Evolutionary conservation across 2,113 vertebrate species (phyloP), one percentile per base, ranked within the genome.

Genomic region (Oreocharis arfaki): DNA sequence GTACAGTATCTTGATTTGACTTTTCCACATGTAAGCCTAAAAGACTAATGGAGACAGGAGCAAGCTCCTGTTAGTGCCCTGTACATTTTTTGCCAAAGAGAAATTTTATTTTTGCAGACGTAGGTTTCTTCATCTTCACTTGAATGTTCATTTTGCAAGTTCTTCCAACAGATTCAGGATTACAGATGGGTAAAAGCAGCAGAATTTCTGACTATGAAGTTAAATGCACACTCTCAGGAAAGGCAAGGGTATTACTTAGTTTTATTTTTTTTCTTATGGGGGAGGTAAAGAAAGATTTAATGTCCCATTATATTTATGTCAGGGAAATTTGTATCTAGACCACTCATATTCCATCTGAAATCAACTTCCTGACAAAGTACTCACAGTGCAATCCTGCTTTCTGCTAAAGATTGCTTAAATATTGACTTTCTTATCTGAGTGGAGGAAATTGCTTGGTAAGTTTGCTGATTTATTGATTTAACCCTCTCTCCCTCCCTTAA

Each of bases 151-250:
- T 95, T 95, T 93, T 89, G 7, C 47, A 83, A 78, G 52, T 89
- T 90, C 68, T 93, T 65, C 60, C 49, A 70, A 84, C n/a, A 87
- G 46, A 74, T 67, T 94, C 84, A 83, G 52, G 70, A 41, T 86
- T 93, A 47, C 60, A 81, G 71, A 33, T 84, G 81, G 42, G 64
- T 90, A 49, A 80, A 89, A 88, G 76, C 90, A 95, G 71, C 52
- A 79, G 91, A 57, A 35, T 77, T 93, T 56, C 78, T 90, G 84
- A 64, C 56, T 67, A 13, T 24, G 68, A 86, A 90, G 75, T 47
- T 44, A 84, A 89, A 75, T 8, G 6, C 59, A 26, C 76, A 68
- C 82, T 37, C 77, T 98, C 82, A 94, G 96, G 95, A 96, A 92
- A 78, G 65, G 47, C 79, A 96, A 89, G 86, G 57, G 33, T 93